Base-by-base conservation (phyloP, 2,888 invertebrate genomes). In the Heliconius hortense region DNA sequence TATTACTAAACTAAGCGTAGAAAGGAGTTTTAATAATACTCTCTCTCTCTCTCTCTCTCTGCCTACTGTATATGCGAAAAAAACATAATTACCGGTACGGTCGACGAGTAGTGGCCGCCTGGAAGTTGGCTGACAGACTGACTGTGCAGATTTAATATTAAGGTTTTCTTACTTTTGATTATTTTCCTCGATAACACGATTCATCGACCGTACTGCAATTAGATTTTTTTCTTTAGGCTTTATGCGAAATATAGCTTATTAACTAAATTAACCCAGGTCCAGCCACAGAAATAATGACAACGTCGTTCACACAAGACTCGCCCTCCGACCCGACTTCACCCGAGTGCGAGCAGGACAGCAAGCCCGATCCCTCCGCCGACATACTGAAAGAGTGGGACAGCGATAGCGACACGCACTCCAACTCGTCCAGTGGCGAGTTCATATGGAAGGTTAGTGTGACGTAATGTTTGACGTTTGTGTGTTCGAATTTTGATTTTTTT, bases 341-440 rank as follows among this genome's bases (percentile, higher is more conserved):
- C 13, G 89, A 87, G 82, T 85, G 87, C 81, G 89, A 88, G 80
- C 87, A 87, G 79, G 88, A 90, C 80, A 87, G 85, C 76, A 90
- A 91, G 53, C 87, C 89, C 10, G 88, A 90, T 75, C 88, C 92
- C 28, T 88, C 87, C 2, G 87, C 89, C 0, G 93, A 94, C 26
- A 86, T 90, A 80, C 81, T 93, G 80, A 94, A 96, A 82, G 96
- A 96, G 82, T 96, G 96, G 96, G 96, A 96, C 84, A 96, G 96
- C 88, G 96, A 95, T 81, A 95, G 95, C 13, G 96, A 94, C 77
- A 90, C 93, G 2, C 92, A 92, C 75, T 95, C 95, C n/a, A 96
- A 96, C 53, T 96, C 96, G 11, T 96, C 96, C 10, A 97, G 96
- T 78, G 96, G 96, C 15, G 97, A 97, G 88, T 97, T 97, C 84